phyloP scores from a whole-genome alignment of 2,113 vertebrate species.

The Trichechus manatus region DNA sequence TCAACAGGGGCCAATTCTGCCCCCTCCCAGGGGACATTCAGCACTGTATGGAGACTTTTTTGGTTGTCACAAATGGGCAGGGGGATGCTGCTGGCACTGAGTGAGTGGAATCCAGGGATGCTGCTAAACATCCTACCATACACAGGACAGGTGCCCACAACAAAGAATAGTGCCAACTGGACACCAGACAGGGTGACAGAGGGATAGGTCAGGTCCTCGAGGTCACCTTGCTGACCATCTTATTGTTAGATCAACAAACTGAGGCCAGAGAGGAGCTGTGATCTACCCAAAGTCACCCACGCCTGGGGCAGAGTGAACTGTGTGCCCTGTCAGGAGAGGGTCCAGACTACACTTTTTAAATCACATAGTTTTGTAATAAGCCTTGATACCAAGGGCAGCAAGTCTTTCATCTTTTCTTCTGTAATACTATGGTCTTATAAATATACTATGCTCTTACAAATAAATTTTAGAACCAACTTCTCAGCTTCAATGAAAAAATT shows the following conservation, averaged over 20 bases:
- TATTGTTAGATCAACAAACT: not conserved
- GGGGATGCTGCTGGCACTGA: not conserved
- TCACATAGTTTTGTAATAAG: not conserved
- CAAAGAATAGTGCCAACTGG: not conserved
- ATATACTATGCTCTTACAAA: too few relatives aligned
- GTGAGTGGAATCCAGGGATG: not conserved
- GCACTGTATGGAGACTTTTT: not conserved
- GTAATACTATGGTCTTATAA: not conserved
- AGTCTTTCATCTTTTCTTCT: not conserved
- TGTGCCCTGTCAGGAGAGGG: not conserved
- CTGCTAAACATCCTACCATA: not conserved
- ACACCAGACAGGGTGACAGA: not conserved
- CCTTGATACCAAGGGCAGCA: not conserved
- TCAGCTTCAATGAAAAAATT: not conserved
- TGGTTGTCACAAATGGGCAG: not conserved
- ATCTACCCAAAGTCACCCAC: not conserved
- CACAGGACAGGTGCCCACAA: not conserved
- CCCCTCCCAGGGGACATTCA: not conserved
- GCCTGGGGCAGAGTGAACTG: not conserved
- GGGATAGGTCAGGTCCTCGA: not conserved
- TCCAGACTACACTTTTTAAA: not conserved
- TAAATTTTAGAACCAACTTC: constrained; percentile 20
- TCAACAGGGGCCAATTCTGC: not conserved
- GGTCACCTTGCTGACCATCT: too few relatives aligned
- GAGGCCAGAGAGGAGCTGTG: not conserved